Percentiles rank a stretch among this genome's conserved stretches.
Evolutionary conservation across 2,797 vertebrate species (phyloP).

Genomic region (Protonibea diacanthus): DNA sequence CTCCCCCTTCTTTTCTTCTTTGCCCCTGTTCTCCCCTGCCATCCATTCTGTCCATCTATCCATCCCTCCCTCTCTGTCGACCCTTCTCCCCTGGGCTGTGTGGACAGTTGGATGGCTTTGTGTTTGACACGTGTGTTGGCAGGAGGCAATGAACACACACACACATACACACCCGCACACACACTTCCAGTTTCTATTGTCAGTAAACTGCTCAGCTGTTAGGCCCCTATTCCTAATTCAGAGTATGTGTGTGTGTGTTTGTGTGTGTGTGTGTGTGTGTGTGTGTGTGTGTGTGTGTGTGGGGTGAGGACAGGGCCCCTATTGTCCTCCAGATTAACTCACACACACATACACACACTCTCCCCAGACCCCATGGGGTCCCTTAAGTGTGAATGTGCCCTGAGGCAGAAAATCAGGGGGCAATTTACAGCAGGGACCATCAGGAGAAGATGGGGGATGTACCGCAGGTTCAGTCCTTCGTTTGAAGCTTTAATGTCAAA

Average conservation of each 20-base stretch:
- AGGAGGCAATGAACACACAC: conserved; percentile 56
- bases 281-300: conserved; percentile 65
- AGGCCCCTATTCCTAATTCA: conserved; percentile 75
- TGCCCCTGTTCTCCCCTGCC: conserved; percentile 28
- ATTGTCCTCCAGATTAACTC: conserved; percentile 83
- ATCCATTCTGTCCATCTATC: conserved; percentile 23
- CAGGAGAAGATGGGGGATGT: conserved; percentile 65
- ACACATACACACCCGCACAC: conserved; percentile 43
- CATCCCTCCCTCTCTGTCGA: conserved; percentile 17
- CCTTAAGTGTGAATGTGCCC: conserved; percentile 83
- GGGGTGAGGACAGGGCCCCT: conserved; percentile 67
- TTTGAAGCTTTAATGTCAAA: conserved; percentile 58
- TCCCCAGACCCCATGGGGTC: conserved; percentile 75
- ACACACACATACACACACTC: conserved; percentile 34
- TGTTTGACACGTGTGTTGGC: conserved; percentile 79
- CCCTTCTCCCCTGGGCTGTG: conserved; percentile 60
- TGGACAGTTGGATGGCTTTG: conserved; percentile 78
- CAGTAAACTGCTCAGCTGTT: conserved; percentile 76
- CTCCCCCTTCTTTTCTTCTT: conserved; percentile 52
- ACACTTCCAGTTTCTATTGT: conserved; percentile 70
- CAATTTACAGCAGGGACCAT: conserved; percentile 76
- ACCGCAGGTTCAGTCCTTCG: not conserved
- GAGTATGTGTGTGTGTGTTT: conserved; percentile 56
- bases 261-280: conserved; percentile 63
- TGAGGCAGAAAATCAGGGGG: conserved; percentile 84